Evolutionary conservation across 2,888 invertebrate genomes (phyloP), one percentile per base, ranked within the genome.

Genomic region (Zygothrica quintamaculata): DNA sequence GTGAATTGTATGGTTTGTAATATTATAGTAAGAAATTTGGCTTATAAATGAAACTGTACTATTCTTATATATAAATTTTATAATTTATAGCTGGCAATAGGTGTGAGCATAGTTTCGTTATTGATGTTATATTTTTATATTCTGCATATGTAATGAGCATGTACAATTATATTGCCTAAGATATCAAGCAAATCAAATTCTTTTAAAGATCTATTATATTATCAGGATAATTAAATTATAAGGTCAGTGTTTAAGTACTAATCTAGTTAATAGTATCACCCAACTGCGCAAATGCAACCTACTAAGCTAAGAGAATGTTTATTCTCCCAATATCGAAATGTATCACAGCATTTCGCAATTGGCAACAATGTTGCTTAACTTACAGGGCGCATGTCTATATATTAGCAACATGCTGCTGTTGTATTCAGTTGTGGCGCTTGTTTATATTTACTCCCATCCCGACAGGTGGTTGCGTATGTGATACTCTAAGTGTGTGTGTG

Each of bases 391-490:
- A 72, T 52, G 76, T 51, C 48, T 44, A 5, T 22, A 22, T 22
- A 25, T 39, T 39, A 26, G 58, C 68, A 69, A 53, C 79, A 77
- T 79, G 84, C 65, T 70, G 72, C 11, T 9, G 5, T 51, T 72
- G 72, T 58, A 67, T 62, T 71, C 61, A 58, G 52, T 61, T 58
- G 51, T 47, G 58, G 9, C 6, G 51, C 50, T 62, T 81, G 77
- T 80, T 80, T 77, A 77, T 79, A 72, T 74, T 74, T 68, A 58
- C 55, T 37, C 33, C 50, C 36, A 40, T 55, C 53, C 71, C 74
- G 66, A 80, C 84, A 80, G 80, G 80, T 80, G 80, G 80, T 80
- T 80, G 59, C 7, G 7, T 31, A 39, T 33, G 33, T 52, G 26
- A 22, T 22, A 5, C 4, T 42, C 44, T 29, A 29, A 7, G 37